These are phyloP conservation scores for Drosophila infuscata DNA, from an alignment of 2,888 invertebrate species.

Conservation along the genomic window DNA sequence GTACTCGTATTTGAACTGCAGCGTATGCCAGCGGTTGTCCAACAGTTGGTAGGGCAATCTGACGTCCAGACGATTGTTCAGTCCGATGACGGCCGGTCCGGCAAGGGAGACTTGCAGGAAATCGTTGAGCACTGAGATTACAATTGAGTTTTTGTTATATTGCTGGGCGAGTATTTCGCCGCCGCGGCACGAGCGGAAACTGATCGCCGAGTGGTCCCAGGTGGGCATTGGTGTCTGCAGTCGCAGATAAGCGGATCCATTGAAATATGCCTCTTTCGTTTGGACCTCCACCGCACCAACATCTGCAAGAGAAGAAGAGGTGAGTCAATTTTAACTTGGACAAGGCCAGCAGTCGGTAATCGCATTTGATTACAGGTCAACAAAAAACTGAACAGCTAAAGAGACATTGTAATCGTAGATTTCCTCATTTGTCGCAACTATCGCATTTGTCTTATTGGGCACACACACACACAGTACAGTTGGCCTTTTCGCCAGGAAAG, in stretches of 20 bases:
- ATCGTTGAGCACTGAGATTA: slow-evolving; percentile 87
- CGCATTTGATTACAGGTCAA: slow-evolving; percentile 63
- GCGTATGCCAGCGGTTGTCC: slow-evolving; percentile 92
- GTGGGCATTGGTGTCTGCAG: slow-evolving; percentile 90
- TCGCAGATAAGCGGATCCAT: slow-evolving; percentile 91
- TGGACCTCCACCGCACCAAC: slow-evolving; percentile 74
- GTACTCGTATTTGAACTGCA: slow-evolving; percentile 85
- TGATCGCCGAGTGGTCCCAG: slow-evolving; percentile 92
- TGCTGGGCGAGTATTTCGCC: slow-evolving; percentile 90
- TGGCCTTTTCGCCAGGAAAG: slow-evolving; percentile 53
- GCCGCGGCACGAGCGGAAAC: slow-evolving; percentile 92
- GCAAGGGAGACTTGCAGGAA: slow-evolving; percentile 87
- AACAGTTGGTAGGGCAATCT: slow-evolving; percentile 89
- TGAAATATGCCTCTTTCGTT: slow-evolving; percentile 92
- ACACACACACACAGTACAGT: slow-evolving; percentile 18
- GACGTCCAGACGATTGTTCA: slow-evolving; percentile 87
- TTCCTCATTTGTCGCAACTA: slow-evolving; percentile 55
- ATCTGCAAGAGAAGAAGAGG: slow-evolving; percentile 63
- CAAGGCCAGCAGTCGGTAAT: slow-evolving; percentile 64
- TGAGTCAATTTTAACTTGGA: slow-evolving; percentile 35
- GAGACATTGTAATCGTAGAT: slow-evolving; percentile 47
- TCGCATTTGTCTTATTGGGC: slow-evolving; percentile 39
- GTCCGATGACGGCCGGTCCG: slow-evolving; percentile 85
- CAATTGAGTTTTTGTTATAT: slow-evolving; percentile 88
- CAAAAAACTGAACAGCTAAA: slow-evolving; percentile 10